Percentiles rank a stretch among this genome's conserved stretches.
Conservation (phyloP, 2,797 vertebrate species). For the Xenops minutus region DNA sequence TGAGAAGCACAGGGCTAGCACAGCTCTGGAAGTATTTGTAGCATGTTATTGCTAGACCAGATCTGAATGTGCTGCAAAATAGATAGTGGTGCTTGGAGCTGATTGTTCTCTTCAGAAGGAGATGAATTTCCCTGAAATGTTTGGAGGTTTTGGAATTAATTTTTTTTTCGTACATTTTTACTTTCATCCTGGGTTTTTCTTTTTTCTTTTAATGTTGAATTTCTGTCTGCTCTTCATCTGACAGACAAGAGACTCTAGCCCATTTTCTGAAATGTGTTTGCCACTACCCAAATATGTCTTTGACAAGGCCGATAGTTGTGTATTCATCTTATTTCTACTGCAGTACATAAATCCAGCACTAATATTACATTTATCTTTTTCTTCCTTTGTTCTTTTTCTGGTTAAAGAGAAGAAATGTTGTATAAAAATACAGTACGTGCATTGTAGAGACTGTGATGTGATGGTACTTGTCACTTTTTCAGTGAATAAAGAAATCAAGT, state of each 20-base stretch:
- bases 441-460: neutral
- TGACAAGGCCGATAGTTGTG: constrained; percentile 23
- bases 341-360: neutral
- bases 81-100: constrained; percentile 22
- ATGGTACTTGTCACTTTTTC: constrained; percentile 17
- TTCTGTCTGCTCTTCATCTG: constrained; percentile 15
- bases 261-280: constrained; percentile 49
- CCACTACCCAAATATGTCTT: constrained; percentile 4
- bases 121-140: constrained; percentile 15
- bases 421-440: neutral
- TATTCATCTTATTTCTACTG: constrained; percentile 35
- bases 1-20: neutral
- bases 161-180: neutral
- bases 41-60: constrained; percentile 48
- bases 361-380: constrained; percentile 40
- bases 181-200: constrained; percentile 49
- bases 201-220: constrained; percentile 53
- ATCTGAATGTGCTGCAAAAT: constrained; percentile 15
- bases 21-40: constrained; percentile 18
- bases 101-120: constrained; percentile 27
- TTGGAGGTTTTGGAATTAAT: constrained; percentile 2
- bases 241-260: constrained; percentile 6
- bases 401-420: constrained; percentile 38
- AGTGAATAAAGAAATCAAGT: neutral
- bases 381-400: constrained; percentile 19